Evolutionary conservation across 2,888 invertebrate genomes (phyloP).

Genomic region (Spodoptera picta): DNA sequence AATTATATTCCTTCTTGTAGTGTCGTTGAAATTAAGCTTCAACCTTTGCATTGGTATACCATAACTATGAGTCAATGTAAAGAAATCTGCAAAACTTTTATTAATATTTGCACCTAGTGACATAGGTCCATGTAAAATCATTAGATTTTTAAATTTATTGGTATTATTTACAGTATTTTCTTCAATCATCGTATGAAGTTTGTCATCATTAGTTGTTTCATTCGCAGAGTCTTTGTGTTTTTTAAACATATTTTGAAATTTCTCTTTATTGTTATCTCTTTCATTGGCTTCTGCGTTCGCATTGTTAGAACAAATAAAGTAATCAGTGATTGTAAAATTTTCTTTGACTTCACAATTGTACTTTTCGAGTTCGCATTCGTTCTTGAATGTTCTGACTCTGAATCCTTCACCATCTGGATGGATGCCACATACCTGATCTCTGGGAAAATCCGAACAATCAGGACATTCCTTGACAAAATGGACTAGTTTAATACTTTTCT

Average conservation of each 20-base stretch:
- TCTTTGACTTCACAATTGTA: constrained; percentile 68
- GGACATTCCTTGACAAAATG: constrained; percentile 41
- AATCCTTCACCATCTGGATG: constrained; percentile 70
- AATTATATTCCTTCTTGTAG: constrained; percentile 65
- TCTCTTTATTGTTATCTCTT: too few species aligned
- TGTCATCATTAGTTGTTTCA: constrained; percentile 21
- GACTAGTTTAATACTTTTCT: neutral
- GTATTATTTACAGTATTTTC: constrained; percentile 2
- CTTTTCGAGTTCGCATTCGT: constrained; percentile 68
- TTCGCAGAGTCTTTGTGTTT: constrained; percentile 14
- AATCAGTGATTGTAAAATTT: constrained; percentile 67
- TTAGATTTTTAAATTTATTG: constrained; percentile 54
- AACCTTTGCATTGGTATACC: constrained; percentile 72
- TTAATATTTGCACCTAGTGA: too few species aligned
- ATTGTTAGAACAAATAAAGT: constrained; percentile 63
- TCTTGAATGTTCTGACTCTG: constrained; percentile 68
- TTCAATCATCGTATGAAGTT: constrained; percentile 10
- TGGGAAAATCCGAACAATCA: constrained; percentile 31
- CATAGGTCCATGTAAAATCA: constrained; percentile 69
- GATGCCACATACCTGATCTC: constrained; percentile 68
- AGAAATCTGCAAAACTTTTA: constrained; percentile 76
- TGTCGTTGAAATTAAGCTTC: constrained; percentile 55
- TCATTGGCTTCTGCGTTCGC: neutral
- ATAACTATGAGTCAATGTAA: constrained; percentile 74
- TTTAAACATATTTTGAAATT: too few species aligned